These are phyloP conservation scores for Drosophila mojavensis DNA, from an alignment of 1,140 invertebrate species.

Conservation along the genomic window DNA sequence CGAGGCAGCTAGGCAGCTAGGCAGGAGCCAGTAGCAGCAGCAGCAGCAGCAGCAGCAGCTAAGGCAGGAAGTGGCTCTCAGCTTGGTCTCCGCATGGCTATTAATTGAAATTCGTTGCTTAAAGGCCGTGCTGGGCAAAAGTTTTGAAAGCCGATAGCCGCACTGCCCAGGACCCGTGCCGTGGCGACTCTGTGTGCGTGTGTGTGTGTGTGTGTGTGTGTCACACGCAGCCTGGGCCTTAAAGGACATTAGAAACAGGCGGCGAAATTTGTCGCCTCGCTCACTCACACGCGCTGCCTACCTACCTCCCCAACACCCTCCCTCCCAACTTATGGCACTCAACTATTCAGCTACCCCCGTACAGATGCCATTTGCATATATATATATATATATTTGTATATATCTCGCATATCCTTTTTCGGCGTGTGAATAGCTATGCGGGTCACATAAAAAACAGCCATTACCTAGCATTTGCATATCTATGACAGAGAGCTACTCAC, in stretches of 20 bases:
- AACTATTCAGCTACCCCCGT: slow-evolving; percentile 43
- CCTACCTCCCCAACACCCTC: slow-evolving; percentile 6
- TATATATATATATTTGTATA: background rate
- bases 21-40: slow-evolving; percentile 6
- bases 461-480: slow-evolving; percentile 49
- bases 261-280: slow-evolving; percentile 64
- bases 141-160: slow-evolving; percentile 63
- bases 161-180: slow-evolving; percentile 31
- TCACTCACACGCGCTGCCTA: background rate
- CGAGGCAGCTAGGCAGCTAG: background rate
- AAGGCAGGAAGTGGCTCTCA: slow-evolving; percentile 60
- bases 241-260: slow-evolving; percentile 78
- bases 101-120: slow-evolving; percentile 81
- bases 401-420: slow-evolving; percentile 70
- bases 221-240: slow-evolving; percentile 60
- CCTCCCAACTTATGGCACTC: slow-evolving; percentile 32
- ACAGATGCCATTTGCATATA: slow-evolving; percentile 69
- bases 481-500: slow-evolving; percentile 33
- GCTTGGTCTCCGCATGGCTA: slow-evolving; percentile 54
- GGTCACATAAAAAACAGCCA: slow-evolving; percentile 48
- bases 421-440: slow-evolving; percentile 67
- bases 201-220: slow-evolving; percentile 12
- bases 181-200: background rate
- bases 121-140: slow-evolving; percentile 52
- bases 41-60: slow-evolving; percentile 14